phyloP scores from a whole-genome alignment of 2,888 invertebrate genomes.

The Ormyrus labotus region DNA sequence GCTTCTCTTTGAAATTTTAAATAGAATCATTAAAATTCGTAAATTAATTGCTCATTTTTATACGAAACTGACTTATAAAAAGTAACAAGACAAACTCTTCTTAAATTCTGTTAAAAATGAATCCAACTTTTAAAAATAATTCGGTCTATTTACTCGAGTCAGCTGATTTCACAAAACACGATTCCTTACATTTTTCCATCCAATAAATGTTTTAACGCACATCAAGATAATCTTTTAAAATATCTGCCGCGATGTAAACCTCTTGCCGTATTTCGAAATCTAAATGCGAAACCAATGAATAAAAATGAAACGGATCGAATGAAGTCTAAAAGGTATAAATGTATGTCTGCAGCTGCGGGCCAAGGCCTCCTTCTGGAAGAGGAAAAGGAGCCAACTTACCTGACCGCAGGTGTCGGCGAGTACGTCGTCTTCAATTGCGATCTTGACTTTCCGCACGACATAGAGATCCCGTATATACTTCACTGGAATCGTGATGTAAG shows the following conservation, averaged over 20 bases:
- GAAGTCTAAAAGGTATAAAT: neutral
- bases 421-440: constrained; percentile 89
- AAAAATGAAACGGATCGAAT: constrained; percentile 3
- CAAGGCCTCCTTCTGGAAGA: constrained; percentile 71
- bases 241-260: too few species aligned
- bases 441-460: constrained; percentile 91
- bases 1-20: too few species aligned
- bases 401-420: constrained; percentile 86
- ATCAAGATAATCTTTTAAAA: too few species aligned
- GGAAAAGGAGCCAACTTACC: constrained; percentile 72
- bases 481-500: constrained; percentile 94
- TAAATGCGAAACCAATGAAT: neutral
- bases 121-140: too few species aligned
- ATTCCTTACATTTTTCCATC: too few species aligned
- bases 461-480: constrained; percentile 89
- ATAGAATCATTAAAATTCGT: neutral
- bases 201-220: too few species aligned
- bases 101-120: too few species aligned
- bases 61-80: neutral
- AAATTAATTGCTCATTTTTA: neutral
- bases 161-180: too few species aligned
- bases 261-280: too few species aligned
- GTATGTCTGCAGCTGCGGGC: constrained; percentile 64
- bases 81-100: too few species aligned
- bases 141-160: too few species aligned